Percentiles rank a stretch among this genome's conserved stretches.
These are phyloP conservation scores for Ennomos fuscantarius DNA, from an alignment of 2,888 invertebrate species.

Conservation along the genomic window DNA sequence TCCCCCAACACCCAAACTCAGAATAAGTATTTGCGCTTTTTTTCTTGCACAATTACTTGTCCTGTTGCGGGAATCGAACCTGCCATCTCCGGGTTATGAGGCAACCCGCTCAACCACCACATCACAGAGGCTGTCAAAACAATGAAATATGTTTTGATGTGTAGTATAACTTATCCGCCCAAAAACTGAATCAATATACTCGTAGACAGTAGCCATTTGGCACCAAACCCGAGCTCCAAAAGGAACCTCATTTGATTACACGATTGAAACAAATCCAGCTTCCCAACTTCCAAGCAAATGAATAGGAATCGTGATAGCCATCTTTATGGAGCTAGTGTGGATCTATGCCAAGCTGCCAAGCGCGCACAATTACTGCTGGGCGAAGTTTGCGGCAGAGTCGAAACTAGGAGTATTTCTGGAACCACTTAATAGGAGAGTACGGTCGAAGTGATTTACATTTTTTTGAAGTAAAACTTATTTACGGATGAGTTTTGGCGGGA, in stretches of 20 bases:
- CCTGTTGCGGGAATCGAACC: no score
- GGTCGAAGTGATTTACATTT: no score
- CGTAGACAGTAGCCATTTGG: constrained; percentile 14
- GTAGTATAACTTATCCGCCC: neutral
- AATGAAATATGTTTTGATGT: no score
- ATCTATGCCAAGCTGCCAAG: constrained; percentile 59
- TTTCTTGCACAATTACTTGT: no score
- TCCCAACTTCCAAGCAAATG: constrained; percentile 44
- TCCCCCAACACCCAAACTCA: no score
- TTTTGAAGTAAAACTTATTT: no score
- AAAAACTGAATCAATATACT: constrained; percentile 9
- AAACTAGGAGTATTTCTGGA: neutral
- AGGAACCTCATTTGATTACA: constrained; percentile 24
- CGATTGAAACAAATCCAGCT: constrained; percentile 43
- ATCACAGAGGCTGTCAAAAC: no score
- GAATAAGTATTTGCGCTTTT: no score
- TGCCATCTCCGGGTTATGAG: no score
- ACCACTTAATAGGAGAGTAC: no score
- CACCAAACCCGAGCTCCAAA: constrained; percentile 1
- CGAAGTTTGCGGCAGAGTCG: constrained; percentile 15
- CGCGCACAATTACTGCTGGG: constrained; percentile 33
- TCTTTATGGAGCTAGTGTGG: constrained; percentile 52
- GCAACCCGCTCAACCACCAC: no score
- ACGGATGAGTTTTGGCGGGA: no score
- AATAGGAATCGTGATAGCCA: constrained; percentile 53